Percentiles rank a stretch among this genome's conserved stretches.
These are phyloP conservation scores for Drosophila fulvimacula DNA, from an alignment of 2,888 invertebrate genomes.

Conservation along the genomic window DNA sequence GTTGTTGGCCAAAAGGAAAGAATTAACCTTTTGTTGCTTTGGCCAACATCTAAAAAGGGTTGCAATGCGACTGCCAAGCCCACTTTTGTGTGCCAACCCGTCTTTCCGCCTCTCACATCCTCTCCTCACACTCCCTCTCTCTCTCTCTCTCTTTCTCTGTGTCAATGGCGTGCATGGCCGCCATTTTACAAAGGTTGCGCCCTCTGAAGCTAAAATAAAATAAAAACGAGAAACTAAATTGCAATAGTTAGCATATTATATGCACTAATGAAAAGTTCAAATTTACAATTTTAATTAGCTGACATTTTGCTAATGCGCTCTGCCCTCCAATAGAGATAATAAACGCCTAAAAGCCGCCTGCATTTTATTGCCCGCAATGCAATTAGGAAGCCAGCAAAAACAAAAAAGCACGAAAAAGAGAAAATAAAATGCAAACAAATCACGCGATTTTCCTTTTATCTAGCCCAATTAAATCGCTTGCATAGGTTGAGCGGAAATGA, in stretches of 20 bases:
- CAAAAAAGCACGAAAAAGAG: slow-evolving; percentile 11
- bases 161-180: slow-evolving; percentile 53
- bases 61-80: slow-evolving; percentile 12
- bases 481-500: neutral
- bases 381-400: slow-evolving; percentile 11
- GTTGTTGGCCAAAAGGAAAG: slow-evolving; percentile 42
- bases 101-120: too few relatives aligned
- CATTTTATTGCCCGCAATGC: slow-evolving; percentile 25
- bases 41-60: slow-evolving; percentile 23
- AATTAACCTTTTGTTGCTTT: slow-evolving; percentile 38
- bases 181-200: slow-evolving; percentile 49
- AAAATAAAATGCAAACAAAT: slow-evolving; percentile 20
- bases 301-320: slow-evolving; percentile 57
- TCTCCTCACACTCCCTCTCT: too few relatives aligned
- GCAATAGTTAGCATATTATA: slow-evolving; percentile 43
- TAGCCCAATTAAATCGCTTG: slow-evolving; percentile 5
- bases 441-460: slow-evolving; percentile 42
- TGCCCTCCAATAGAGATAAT: slow-evolving; percentile 40
- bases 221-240: slow-evolving; percentile 32
- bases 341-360: slow-evolving; percentile 37
- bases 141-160: neutral
- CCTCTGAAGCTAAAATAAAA: slow-evolving; percentile 27
- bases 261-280: slow-evolving; percentile 62
- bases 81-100: neutral
- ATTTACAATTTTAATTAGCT: slow-evolving; percentile 75